Percentiles rank a stretch among this genome's conserved stretches.
Evolutionary conservation across 1,140 invertebrate species (phyloP).

Genomic region (Cylas formicarius): DNA sequence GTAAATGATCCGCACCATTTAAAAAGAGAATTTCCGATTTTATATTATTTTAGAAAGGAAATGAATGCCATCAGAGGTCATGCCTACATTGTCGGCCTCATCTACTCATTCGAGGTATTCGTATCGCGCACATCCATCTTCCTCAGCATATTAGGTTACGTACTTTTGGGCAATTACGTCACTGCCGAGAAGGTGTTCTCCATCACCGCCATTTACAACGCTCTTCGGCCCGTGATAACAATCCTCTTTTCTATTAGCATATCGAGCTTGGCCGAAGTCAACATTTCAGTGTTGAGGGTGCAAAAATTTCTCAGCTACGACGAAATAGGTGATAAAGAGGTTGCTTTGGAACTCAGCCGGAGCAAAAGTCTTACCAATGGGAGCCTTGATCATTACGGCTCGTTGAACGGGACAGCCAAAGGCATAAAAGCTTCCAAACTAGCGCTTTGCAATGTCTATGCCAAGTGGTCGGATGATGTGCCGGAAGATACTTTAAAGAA

Average conservation of each 20-base stretch:
- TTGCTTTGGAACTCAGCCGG: background rate
- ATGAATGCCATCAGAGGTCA: constrained; percentile 58
- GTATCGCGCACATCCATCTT: constrained; percentile 74
- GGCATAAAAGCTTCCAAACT: constrained; percentile 16
- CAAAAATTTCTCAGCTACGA: constrained; percentile 61
- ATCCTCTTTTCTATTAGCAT: constrained; percentile 63
- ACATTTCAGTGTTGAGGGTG: constrained; percentile 60
- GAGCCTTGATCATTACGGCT: background rate
- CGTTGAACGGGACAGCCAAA: constrained; percentile 7
- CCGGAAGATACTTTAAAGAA: constrained; percentile 32
- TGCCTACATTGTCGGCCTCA: constrained; percentile 62
- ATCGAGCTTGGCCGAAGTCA: constrained; percentile 53
- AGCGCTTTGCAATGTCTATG: constrained; percentile 28
- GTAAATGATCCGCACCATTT: constrained; percentile 28
- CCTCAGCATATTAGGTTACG: constrained; percentile 66
- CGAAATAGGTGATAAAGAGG: constrained; percentile 39
- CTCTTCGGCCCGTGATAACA: constrained; percentile 63
- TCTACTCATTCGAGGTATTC: constrained; percentile 66
- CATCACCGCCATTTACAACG: constrained; percentile 64
- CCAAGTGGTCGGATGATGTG: constrained; percentile 31
- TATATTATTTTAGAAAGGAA: constrained; percentile 49
- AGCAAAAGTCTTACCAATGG: constrained; percentile 7
- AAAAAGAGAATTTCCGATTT: background rate
- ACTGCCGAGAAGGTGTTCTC: constrained; percentile 70
- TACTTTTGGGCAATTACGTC: constrained; percentile 59